Conservation (phyloP, 2,113 vertebrate genomes). For the Tyrannus savana region DNA sequence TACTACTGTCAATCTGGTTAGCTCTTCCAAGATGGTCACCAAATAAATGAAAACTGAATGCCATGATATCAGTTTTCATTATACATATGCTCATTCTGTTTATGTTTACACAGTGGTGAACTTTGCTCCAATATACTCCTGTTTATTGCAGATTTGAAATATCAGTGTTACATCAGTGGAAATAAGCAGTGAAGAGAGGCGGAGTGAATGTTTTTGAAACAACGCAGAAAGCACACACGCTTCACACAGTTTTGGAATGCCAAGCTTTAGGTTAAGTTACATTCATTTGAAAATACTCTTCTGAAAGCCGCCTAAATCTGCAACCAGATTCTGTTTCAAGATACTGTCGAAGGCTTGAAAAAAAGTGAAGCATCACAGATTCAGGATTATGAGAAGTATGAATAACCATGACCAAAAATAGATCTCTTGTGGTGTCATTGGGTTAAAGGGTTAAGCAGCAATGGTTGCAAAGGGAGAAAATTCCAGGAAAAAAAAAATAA, state of each 20-base stretch:
- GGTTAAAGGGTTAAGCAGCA: background rate
- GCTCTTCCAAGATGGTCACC: background rate
- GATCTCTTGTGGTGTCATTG: background rate
- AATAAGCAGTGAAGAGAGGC: background rate
- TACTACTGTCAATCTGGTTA: background rate
- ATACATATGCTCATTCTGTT: background rate
- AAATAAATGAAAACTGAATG: background rate
- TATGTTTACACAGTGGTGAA: background rate
- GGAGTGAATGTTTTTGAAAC: background rate
- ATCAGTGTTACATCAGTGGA: background rate
- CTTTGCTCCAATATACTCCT: background rate
- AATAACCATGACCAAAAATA: background rate
- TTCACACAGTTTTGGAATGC: background rate
- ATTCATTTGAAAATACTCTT: background rate
- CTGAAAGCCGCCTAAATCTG: background rate
- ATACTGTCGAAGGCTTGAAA: background rate
- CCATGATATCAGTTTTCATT: background rate
- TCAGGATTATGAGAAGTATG: background rate
- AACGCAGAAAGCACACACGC: rapidly evolving
- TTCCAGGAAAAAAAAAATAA: background rate
- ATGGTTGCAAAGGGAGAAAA: background rate
- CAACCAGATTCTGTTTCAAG: background rate
- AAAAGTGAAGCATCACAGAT: background rate
- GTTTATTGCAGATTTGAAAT: background rate
- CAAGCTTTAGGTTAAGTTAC: background rate